Base-by-base conservation (phyloP, 2,888 invertebrate genomes). In the Caradrina clavipalpis region DNA sequence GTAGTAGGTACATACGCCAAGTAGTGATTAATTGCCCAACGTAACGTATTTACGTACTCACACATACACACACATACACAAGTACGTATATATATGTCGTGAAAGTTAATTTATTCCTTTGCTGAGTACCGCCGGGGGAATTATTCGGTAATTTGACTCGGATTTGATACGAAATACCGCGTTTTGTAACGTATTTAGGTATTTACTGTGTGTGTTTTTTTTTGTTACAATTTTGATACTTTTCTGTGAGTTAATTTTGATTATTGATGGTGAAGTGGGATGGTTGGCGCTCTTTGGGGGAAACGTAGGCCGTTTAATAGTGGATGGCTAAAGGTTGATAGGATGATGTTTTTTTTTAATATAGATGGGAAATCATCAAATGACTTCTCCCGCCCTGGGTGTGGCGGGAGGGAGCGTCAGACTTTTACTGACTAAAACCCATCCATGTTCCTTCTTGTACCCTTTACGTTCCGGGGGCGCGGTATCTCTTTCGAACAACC, bases 131-230 rank as follows among this genome's bases (percentile, higher is more conserved):
- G 26, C 55, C 49, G 35, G 15, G 70, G 73, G 82, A 81, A 70
- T 81, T 81, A 73, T 61, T 81, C 11, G 58, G 79, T 76, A 81
- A 81, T 81, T 81, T 76, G 54, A 81, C 57, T 65, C 55, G 59
- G 76, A 73, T 76, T 69, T 67, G 66, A 51, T 67, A 54, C 60
- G 53, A 64, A 69, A 69, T 68, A 59, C 63, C 39, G 62, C 19
- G 51, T 73, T 68, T 73, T 81, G 72, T 69, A 17, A 58, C 22
- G 50, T 67, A 53, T 63, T 58, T 55, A 26, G 4, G 42, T 71
- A 58, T 53, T 72, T 69, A 49, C n/a, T 54, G 64, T 19, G 49
- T 54, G 21, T 63, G 53, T 56, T 68, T 56, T 68, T 64, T 45
- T 17, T 13, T 45, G 60, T 73, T 73, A n/a, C 61, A 68, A 51